Base-by-base conservation (phyloP, 2,888 invertebrate genomes). In the Byasa hedistus region DNA sequence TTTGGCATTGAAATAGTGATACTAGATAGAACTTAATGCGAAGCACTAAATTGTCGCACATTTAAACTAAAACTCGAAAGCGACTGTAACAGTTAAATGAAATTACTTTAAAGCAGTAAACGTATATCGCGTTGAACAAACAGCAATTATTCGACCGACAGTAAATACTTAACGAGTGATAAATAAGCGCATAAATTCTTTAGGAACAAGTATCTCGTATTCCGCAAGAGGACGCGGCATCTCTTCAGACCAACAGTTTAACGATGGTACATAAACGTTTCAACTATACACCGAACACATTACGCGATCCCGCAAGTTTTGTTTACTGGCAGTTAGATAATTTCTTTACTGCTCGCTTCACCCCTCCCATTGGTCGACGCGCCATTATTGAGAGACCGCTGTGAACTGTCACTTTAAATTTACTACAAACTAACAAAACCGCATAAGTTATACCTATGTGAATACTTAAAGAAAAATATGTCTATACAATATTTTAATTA, bases 371-470 rank as follows among this genome's bases (percentile, higher is more conserved):
- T 68, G 69, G 69, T 68, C 69, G 60, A 52, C 48, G 68, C 64
- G 66, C 69, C 70, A 72, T 72, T 68, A 71, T 67, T 62, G 61
- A 52, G 52, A 61, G 57, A 66, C 68, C 68, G 70, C 68, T 68
- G 69, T 69, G 62, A 68, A 60, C 59, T 57, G 68, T 58, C 69
- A 65, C 70, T 69, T 61, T 60, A 44, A 61, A 69, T 59, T 64
- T 59, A 63, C 64, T 61, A 61, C 64, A 66, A 54, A 60, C 62
- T 15, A 52, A 57, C 65, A 66, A 58, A 64, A 39, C 62, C 61
- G 36, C 39, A 39, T 22, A 60, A 10, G 32, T 10, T 7, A 32
- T 32, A 32, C 32, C 10, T 10, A 32, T 10, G 1, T 10, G 8
- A 32, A n/a, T n/a, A n/a, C n/a, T n/a, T n/a, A n/a, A n/a, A n/a